Conservation (phyloP, 1,140 invertebrate genomes). For the Scaptomyza montana region DNA sequence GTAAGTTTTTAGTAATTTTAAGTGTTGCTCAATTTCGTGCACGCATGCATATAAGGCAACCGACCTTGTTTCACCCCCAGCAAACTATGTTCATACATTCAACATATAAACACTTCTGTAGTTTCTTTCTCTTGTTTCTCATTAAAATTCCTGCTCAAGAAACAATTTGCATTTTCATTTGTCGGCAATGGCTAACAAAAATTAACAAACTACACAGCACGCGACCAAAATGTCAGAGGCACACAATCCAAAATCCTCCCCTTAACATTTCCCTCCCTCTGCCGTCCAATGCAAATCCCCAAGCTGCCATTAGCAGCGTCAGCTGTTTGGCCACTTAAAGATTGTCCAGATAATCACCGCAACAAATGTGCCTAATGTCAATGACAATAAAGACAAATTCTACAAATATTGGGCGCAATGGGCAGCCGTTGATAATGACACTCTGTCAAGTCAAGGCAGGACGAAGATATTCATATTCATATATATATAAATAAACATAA, state of each 20-base stretch:
- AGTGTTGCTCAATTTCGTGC: constrained; percentile 6
- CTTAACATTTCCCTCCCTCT: neutral
- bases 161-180: constrained; percentile 53
- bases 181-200: constrained; percentile 8
- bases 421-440: constrained; percentile 27
- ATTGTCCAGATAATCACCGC: constrained; percentile 73
- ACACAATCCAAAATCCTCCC: constrained; percentile 23
- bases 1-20: neutral
- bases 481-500: constrained; percentile 7
- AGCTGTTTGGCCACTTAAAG: constrained; percentile 76
- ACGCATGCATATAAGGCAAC: neutral
- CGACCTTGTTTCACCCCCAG: neutral
- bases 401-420: constrained; percentile 57
- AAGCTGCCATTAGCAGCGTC: constrained; percentile 61
- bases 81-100: neutral
- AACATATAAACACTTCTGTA: neutral
- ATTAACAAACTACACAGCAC: constrained; percentile 53
- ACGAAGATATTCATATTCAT: neutral
- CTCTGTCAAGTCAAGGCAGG: neutral
- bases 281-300: neutral
- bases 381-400: constrained; percentile 76
- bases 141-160: constrained; percentile 26
- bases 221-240: constrained; percentile 37
- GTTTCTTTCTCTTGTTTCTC: neutral
- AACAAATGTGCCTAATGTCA: constrained; percentile 75